phyloP scores from a whole-genome alignment of 92 coral and sea anemone species.

The Phenganax subtilis region DNA sequence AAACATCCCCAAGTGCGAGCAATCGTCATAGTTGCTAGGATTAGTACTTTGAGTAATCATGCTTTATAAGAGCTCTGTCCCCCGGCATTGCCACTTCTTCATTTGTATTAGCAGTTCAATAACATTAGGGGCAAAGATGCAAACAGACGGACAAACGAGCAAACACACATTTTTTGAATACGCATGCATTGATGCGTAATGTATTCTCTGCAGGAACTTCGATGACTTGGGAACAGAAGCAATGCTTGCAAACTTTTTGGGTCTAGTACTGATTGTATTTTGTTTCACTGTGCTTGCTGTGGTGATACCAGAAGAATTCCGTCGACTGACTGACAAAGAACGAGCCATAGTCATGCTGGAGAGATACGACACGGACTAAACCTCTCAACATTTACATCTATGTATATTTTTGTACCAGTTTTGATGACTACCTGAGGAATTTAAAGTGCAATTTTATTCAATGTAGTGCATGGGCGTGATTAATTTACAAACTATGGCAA shows the following conservation, averaged over 20 bases:
- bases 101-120: too few relatives aligned
- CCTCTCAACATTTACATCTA: too few relatives aligned
- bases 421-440: too few relatives aligned
- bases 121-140: too few relatives aligned
- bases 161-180: too few relatives aligned
- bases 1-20: background rate
- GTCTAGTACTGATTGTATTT: conserved; percentile 30
- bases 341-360: conserved; percentile 39
- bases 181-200: background rate
- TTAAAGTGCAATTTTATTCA: too few relatives aligned
- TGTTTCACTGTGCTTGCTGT: conserved; percentile 30
- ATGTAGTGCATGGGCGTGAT: too few relatives aligned
- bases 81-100: too few relatives aligned
- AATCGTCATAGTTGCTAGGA: background rate
- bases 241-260: conserved; percentile 39
- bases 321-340: conserved; percentile 38
- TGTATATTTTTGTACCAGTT: too few relatives aligned
- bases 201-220: background rate
- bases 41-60: background rate
- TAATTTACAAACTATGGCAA: too few relatives aligned
- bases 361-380: conserved; percentile 35
- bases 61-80: too few relatives aligned
- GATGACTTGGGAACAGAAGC: conserved; percentile 31
- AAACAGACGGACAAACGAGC: too few relatives aligned
- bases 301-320: conserved; percentile 32